Base-by-base conservation (phyloP, 2,113 vertebrate genomes). In the Myotis lucifugus region DNA sequence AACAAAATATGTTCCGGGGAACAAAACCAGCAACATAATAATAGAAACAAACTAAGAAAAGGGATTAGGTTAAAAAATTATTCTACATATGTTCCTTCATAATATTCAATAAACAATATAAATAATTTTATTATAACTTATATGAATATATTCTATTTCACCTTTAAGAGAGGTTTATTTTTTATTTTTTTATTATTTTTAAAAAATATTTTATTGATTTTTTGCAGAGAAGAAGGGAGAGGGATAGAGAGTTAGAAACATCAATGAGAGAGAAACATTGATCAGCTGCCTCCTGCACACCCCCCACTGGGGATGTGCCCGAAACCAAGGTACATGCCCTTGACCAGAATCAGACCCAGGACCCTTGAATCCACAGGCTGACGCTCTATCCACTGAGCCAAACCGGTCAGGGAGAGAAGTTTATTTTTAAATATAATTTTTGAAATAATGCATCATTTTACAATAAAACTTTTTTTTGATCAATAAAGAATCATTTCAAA, bases 401-500 rank as follows among this genome's bases (percentile, higher is more conserved):
- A 42, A 42, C 42, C 6, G 1, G 42, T 42, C 42, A 42, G 42
- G 42, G 42, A 6, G 56, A 54, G 9, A 72, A 25, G 14, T 79
- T 46, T 90, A n/a, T 27, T 67, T 87, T 85, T 72, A 14, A 48
- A 87, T 74, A 40, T 85, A 34, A 14, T 81, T 59, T 84, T 92
- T 74, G 15, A 77, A 59, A 82, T 70, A 64, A 42, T 13, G 29
- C 78, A 42, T 73, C 21, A 12, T 13, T 90, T 72, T 83, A 78
- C 8, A 29, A 67, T 21, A 21, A 87, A 89, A 52, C 0, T 5
- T 25, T 66, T 77, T 77, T 85, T 78, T 32, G 14, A 67, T 25
- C 59, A 77, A 91, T 70, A 64, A 77, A 86, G 54, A 85, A 82
- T 74, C 12, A 54, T 88, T 79, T 85, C 27, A 81, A 76, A 95